phyloP scores from a whole-genome alignment of 2,113 vertebrate species.

The Oryzias melastigma region DNA sequence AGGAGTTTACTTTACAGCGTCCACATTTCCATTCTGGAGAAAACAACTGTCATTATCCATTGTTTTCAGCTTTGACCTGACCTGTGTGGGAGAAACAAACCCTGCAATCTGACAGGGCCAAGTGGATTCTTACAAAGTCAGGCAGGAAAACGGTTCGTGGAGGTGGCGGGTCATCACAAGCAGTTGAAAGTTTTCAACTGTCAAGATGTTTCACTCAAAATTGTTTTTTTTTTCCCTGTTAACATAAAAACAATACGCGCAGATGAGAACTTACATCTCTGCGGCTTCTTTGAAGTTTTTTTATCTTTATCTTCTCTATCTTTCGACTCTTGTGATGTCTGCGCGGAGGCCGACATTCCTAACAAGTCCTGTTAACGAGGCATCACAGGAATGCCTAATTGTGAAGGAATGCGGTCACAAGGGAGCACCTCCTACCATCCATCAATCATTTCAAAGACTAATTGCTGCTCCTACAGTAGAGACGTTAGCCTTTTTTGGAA shows the following conservation, averaged over 20 bases:
- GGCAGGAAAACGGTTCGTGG: conserved; percentile 9
- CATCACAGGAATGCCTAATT: no score
- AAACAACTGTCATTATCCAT: conserved; percentile 39
- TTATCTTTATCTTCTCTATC: no score
- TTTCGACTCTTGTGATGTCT: no score
- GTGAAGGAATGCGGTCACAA: not conserved
- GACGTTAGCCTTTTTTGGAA: not conserved
- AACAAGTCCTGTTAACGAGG: no score
- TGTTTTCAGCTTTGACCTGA: conserved; percentile 27
- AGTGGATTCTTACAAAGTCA: conserved; percentile 14
- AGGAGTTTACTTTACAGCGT: conserved; percentile 4
- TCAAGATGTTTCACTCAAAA: no score
- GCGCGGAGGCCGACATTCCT: no score
- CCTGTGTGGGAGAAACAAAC: conserved; percentile 16
- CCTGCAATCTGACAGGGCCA: conserved; percentile 34
- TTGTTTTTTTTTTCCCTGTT: no score
- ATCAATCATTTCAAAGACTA: not conserved
- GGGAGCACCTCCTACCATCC: not conserved
- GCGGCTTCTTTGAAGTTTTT: no score
- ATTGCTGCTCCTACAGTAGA: not conserved
- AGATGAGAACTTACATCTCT: no score
- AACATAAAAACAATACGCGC: no score
- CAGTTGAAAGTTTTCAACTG: no score
- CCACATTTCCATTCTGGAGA: conserved; percentile 13
- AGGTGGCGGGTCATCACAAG: conserved; percentile 8